Evolutionary conservation across 2,797 vertebrate species (phyloP), one percentile per base, ranked within the genome.

Genomic region (Myotis planiceps): DNA sequence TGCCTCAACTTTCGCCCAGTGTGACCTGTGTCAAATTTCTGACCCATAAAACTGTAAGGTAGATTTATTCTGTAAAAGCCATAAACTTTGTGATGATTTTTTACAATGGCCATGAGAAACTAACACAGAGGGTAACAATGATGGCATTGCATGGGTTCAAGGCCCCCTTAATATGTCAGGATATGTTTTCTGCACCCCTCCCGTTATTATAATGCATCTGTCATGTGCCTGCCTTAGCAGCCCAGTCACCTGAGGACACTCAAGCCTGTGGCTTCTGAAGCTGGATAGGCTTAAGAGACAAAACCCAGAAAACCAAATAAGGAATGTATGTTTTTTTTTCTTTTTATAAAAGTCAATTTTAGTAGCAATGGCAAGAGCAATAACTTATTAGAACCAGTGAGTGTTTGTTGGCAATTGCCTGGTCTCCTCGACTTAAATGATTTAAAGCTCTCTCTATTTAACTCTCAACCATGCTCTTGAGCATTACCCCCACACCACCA

Each of bases 271-370:
- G 58, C 23, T 69, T 81, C 34, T 68, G 34, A 47, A 80, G 32
- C 49, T 58, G 27, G 3, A 47, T n/a, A 65, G 75, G 47, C 39
- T 94, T 27, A 13, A 82, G 27, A 92, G 66, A 80, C 23, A 21
- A 71, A 47, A 69, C 15, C 34, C 74, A 47, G 65, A 47, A 34
- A 93, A 51, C 3, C 68, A 92, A 65, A 51, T 7, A 47, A 37
- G 16, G n/a, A 58, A 84, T 34, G 1, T 19, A 58, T 76, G 42
- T 90, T 90, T 72, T 13, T 65, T 68, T 85, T 39, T 93, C 39
- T 71, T 94, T 66, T 80, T 80, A 14, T 58, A 63, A 72, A 79
- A 65, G 63, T 90, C 42, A 87, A 53, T 29, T 95, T 85, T 71
- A 6, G 18, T 14, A 68, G 37, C 13, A 13, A 34, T 15, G 8